Percentiles rank a stretch among this genome's conserved stretches.
These are phyloP conservation scores for Poicephalus meyeri DNA, from an alignment of 2,113 vertebrate species.

Conservation along the genomic window DNA sequence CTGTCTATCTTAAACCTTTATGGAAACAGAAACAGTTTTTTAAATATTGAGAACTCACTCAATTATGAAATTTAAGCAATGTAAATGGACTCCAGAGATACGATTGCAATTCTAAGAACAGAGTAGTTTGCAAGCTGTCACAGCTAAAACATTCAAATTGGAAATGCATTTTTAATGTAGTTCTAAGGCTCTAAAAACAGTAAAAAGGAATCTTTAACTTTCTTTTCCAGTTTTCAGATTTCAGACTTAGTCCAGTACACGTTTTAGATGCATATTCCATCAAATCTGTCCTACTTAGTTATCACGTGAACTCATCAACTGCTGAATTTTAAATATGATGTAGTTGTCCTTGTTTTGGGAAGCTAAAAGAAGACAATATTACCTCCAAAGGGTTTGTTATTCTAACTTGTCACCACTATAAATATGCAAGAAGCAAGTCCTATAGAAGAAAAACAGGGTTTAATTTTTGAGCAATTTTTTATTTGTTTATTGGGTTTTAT, in stretches of 20 bases:
- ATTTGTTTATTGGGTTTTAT: neutral
- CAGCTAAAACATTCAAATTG: neutral
- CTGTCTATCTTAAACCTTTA: neutral
- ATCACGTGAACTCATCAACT: neutral
- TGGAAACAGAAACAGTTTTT: slow-evolving; percentile 9
- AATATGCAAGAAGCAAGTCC: neutral
- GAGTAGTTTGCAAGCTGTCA: neutral
- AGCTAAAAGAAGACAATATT: neutral
- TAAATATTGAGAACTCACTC: slow-evolving; percentile 30
- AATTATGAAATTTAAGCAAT: slow-evolving; percentile 27
- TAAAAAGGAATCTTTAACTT: neutral
- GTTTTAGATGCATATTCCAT: neutral
- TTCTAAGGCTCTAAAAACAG: neutral
- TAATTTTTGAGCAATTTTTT: neutral
- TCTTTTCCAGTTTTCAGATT: neutral
- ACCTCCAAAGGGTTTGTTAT: neutral
- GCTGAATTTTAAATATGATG: neutral
- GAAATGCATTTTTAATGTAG: neutral
- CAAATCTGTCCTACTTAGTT: slow-evolving; percentile 14
- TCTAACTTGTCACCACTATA: neutral
- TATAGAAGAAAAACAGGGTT: neutral
- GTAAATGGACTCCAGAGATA: neutral
- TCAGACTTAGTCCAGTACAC: neutral
- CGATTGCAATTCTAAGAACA: neutral
- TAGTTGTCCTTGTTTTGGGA: neutral